These are phyloP conservation scores for Petrolisthes cinctipes DNA, from an alignment of 2,888 invertebrate genomes.

Conservation along the genomic window DNA sequence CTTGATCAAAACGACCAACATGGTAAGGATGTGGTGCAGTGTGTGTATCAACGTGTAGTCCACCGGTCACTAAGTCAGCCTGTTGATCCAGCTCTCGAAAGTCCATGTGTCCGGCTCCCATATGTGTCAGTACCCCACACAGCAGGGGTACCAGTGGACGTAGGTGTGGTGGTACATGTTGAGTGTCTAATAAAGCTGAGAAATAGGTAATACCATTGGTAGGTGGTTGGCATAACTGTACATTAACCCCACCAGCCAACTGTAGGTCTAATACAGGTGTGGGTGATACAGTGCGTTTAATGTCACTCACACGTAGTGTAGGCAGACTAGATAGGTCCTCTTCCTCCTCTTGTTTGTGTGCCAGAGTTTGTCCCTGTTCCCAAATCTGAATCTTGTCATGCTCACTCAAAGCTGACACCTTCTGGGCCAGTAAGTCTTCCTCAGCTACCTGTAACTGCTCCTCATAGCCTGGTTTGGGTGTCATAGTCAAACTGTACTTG, in stretches of 20 bases:
- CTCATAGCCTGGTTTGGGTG: slow-evolving; percentile 84
- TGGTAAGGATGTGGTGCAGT: slow-evolving; percentile 81
- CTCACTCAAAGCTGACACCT: slow-evolving; percentile 75
- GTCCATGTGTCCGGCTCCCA: slow-evolving; percentile 85
- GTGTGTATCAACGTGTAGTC: slow-evolving; percentile 75
- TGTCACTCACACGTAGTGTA: slow-evolving; percentile 82
- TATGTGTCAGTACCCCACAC: slow-evolving; percentile 82
- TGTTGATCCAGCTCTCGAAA: slow-evolving; percentile 86
- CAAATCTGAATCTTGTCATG: slow-evolving; percentile 71
- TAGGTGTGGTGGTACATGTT: slow-evolving; percentile 77
- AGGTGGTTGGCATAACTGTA: slow-evolving; percentile 84
- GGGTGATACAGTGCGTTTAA: slow-evolving; percentile 72
- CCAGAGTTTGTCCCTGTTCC: slow-evolving; percentile 79
- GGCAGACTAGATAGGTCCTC: slow-evolving; percentile 84
- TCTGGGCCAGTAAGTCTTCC: slow-evolving; percentile 76
- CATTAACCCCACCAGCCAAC: slow-evolving; percentile 73
- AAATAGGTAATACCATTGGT: slow-evolving; percentile 94
- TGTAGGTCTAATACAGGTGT: slow-evolving; percentile 69
- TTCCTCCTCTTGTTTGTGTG: slow-evolving; percentile 78
- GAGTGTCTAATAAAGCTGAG: slow-evolving; percentile 81
- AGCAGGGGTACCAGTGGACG: slow-evolving; percentile 85
- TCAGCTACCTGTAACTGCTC: slow-evolving; percentile 77
- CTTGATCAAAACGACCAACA: slow-evolving; percentile 79
- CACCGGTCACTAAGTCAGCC: slow-evolving; percentile 74
- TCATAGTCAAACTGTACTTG: slow-evolving; percentile 86